Conservation (phyloP, 2,113 vertebrate genomes). For the Lichenostomus cassidix region DNA sequence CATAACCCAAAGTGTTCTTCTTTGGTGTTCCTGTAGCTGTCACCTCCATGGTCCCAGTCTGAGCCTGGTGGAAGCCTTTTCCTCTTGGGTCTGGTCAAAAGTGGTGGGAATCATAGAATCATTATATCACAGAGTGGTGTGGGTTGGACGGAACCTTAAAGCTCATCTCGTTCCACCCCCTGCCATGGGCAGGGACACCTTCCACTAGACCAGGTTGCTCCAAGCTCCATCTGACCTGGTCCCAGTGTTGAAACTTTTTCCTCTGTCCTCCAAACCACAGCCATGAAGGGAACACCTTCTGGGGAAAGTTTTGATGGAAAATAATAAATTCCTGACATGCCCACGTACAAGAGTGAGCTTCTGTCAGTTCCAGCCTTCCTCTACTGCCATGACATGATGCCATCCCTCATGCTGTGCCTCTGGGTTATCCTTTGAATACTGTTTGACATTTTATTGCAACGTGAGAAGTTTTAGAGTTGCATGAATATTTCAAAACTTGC, state of each 20-base stretch:
- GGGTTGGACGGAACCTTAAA: not conserved
- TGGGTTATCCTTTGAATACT: not conserved
- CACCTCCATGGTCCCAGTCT: not conserved
- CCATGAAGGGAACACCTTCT: not conserved
- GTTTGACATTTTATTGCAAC: not conserved
- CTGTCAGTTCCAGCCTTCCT: not conserved
- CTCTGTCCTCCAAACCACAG: not conserved
- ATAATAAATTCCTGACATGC: not conserved
- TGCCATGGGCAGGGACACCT: not conserved
- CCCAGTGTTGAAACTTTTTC: not conserved
- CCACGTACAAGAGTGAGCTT: not conserved
- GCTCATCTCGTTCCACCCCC: not conserved
- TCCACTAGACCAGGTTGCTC: not conserved
- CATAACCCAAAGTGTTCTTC: not conserved
- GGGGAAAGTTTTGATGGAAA: not conserved
- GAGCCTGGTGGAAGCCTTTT: not conserved
- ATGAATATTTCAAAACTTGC: not conserved
- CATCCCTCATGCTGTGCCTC: not conserved
- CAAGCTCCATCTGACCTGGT: not conserved
- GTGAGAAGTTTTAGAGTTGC: not conserved
- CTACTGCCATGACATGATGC: not conserved
- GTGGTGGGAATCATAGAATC: not conserved
- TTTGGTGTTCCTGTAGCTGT: not conserved
- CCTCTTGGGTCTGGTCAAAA: rapidly evolving
- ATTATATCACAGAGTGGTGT: not conserved